Base-by-base conservation (phyloP, 2,888 invertebrate species). In the Synergus japonicus region DNA sequence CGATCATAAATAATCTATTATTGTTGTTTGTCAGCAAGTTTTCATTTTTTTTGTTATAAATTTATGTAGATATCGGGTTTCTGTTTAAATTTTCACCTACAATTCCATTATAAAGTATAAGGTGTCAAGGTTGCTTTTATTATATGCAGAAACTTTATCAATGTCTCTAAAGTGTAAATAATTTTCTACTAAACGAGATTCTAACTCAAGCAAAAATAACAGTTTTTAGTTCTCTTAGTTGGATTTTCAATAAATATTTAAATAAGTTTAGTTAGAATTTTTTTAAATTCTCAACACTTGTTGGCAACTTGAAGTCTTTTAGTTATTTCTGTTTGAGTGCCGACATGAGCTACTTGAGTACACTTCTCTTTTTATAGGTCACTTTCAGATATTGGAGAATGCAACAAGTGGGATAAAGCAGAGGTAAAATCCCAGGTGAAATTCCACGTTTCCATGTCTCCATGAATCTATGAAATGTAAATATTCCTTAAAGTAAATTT, bases 361-460 rank as follows among this genome's bases (percentile, higher is more conserved):
- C 46, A 69, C 49, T 69, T 69, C 49, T 7, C 69, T 69, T 69
- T 69, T 69, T 69, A 69, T 69, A 69, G 69, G 49, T 49, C 49
- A 69, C 46, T 69, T 69, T 69, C 69, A 49, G 69, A 49, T 69
- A 69, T 29, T 69, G 46, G 69, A 49, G 29, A 69, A 69, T 29
- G 69, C 69, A 69, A 69, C 69, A 69, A 69, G 69, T 69, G 69
- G n/a, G 49, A 69, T 54, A n/a, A 46, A 69, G 69, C 49, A 49
- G 49, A 69, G 69, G 69, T 69, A 46, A 69, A 54, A 69, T 49
- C 49, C 9, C 69, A 69, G 69, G 69, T 69, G 15, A 49, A 29
- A 46, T 69, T 44, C 64, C n/a, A 60, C 60, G 18, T 60, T 18
- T n/a, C n/a, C 9, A 18, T 60, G 58, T 22, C 18, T n/a, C 58